phyloP scores from a whole-genome alignment of 1,140 invertebrate genomes.

The Mycetomoellerius zeteki region DNA sequence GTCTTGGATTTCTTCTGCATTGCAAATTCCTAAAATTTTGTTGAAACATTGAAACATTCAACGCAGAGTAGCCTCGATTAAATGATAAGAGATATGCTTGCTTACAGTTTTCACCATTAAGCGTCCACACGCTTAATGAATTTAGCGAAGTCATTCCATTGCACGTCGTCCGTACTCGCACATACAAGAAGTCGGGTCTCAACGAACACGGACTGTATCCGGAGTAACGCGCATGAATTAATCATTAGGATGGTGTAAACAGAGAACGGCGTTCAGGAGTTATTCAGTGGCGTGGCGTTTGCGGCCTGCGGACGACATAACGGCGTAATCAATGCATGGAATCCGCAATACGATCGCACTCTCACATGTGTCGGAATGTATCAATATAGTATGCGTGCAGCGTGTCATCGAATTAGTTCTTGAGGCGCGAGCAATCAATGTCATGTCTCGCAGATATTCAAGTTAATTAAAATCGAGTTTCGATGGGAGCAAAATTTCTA shows the following conservation, averaged over 20 bases:
- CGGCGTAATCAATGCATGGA: constrained; percentile 57
- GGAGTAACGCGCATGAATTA: constrained; percentile 73
- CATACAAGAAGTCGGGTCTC: constrained; percentile 15
- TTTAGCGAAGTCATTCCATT: constrained; percentile 69
- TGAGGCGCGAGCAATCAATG: background rate
- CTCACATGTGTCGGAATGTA: constrained; percentile 18
- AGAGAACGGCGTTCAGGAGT: constrained; percentile 59
- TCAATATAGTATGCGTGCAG: background rate
- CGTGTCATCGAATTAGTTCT: constrained; percentile 2
- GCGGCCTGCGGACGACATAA: constrained; percentile 64
- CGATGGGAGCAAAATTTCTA: background rate
- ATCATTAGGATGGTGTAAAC: constrained; percentile 72
- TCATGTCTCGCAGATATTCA: background rate
- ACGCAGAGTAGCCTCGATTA: background rate
- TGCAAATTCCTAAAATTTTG: background rate
- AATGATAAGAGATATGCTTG: background rate
- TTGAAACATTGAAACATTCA: background rate
- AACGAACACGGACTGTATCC: constrained; percentile 27
- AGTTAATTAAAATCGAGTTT: background rate
- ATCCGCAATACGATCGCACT: constrained; percentile 45
- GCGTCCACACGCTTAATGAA: constrained; percentile 59
- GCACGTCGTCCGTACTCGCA: constrained; percentile 15
- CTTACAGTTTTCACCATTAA: constrained; percentile 31
- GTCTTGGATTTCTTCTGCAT: background rate
- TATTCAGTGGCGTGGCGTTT: constrained; percentile 71